Evolutionary conservation across 2,113 vertebrate genomes (phyloP).

Genomic region (Gallinago jamesoni): DNA sequence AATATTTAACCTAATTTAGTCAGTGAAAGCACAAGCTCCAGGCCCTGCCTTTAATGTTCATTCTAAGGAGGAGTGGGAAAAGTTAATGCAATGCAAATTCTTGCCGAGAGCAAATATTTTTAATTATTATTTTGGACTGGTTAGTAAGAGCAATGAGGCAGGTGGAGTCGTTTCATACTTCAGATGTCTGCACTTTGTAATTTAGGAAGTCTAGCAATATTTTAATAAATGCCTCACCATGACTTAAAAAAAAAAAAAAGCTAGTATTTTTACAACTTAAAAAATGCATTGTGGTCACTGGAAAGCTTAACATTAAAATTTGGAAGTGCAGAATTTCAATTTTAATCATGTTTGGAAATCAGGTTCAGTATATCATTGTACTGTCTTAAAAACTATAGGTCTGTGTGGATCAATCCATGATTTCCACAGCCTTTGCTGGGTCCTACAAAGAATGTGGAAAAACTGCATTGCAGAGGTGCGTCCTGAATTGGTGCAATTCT

Average conservation of each 20-base stretch:
- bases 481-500: neutral
- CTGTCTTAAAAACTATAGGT: neutral
- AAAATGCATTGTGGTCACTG: neutral
- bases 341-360: neutral
- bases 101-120: neutral
- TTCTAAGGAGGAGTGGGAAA: conserved; percentile 30
- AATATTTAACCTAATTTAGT: neutral
- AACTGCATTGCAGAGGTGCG: neutral
- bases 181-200: conserved; percentile 45
- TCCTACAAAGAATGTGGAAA: neutral
- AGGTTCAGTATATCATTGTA: neutral
- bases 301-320: neutral
- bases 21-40: conserved; percentile 28
- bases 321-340: neutral
- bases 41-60: conserved; percentile 23
- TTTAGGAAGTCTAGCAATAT: conserved; percentile 35
- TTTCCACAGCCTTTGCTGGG: neutral
- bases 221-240: neutral
- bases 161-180: conserved; percentile 22
- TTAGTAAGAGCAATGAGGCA: conserved; percentile 22
- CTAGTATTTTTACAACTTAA: neutral
- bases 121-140: conserved; percentile 56
- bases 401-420: rapidly evolving
- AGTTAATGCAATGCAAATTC: conserved; percentile 52
- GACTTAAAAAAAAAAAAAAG: neutral